phyloP scores from a whole-genome alignment of 2,888 invertebrate genomes.

The Ametastegia equiseti region DNA sequence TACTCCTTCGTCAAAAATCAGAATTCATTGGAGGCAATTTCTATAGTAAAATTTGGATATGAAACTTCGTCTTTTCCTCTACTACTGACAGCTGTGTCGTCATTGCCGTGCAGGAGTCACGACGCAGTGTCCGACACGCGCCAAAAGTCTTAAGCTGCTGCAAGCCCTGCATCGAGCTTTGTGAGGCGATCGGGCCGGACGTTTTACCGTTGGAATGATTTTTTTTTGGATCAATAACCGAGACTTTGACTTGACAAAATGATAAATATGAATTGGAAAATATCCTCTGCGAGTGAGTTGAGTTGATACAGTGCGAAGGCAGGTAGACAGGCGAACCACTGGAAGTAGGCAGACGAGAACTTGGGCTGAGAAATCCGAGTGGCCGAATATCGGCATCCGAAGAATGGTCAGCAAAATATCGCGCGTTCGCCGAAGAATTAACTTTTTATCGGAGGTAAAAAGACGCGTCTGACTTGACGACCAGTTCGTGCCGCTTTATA shows the following conservation, averaged over 20 bases:
- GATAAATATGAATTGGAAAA: slow-evolving; percentile 9
- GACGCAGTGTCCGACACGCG: slow-evolving; percentile 19
- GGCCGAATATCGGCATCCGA: slow-evolving; percentile 12
- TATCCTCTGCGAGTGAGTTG: not conserved
- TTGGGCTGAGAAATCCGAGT: not conserved
- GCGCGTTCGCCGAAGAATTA: slow-evolving; percentile 14
- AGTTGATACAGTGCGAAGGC: not conserved
- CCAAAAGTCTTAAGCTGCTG: slow-evolving; percentile 15
- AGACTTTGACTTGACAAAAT: not conserved
- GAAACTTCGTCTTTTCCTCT: not conserved
- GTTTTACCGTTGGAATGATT: slow-evolving; percentile 13
- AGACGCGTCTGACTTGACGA: slow-evolving; percentile 29
- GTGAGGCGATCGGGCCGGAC: slow-evolving; percentile 1
- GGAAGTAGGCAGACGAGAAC: not conserved
- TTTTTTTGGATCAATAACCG: slow-evolving; percentile 21
- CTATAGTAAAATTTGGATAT: not conserved
- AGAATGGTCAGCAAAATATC: slow-evolving; percentile 27
- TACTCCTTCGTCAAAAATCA: not conserved
- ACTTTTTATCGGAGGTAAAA: slow-evolving; percentile 5
- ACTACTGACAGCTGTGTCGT: not conserved
- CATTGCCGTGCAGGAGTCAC: not conserved
- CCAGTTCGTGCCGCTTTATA: slow-evolving; percentile 38
- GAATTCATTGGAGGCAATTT: not conserved
- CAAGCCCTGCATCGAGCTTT: slow-evolving; percentile 1
- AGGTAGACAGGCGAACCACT: no score